A percentile compares a stretch with the other conserved stretches of the same genome.
Conservation (phyloP, 1,140 invertebrate species). For the Phocides pigmalion region DNA sequence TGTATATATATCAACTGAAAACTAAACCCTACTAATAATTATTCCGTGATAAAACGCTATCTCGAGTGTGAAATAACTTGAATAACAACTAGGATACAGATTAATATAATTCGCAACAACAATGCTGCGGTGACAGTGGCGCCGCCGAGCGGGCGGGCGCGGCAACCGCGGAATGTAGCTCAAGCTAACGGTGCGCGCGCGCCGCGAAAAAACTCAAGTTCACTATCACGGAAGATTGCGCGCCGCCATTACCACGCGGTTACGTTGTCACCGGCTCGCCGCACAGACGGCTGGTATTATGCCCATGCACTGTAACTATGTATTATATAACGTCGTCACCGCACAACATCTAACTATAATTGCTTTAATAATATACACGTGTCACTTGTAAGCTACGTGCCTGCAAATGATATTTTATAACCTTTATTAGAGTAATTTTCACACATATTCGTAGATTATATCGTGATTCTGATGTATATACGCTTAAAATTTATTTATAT, state of each 20-base stretch:
- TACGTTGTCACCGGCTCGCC: slow-evolving; percentile 66
- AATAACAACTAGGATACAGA: neutral
- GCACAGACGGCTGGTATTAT: slow-evolving; percentile 54
- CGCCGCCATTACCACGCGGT: slow-evolving; percentile 70
- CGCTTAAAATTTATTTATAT: too few relatives aligned
- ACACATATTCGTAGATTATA: too few relatives aligned
- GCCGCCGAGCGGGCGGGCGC: slow-evolving; percentile 52
- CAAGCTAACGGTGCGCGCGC: slow-evolving; percentile 71
- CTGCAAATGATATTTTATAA: too few relatives aligned
- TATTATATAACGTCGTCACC: slow-evolving; percentile 57
- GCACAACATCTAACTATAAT: slow-evolving; percentile 14
- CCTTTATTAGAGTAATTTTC: too few relatives aligned
- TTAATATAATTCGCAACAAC: neutral
- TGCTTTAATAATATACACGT: slow-evolving; percentile 18
- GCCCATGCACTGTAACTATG: slow-evolving; percentile 59
- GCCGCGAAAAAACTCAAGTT: slow-evolving; percentile 80
- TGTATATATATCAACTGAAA: too few relatives aligned
- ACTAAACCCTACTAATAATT: neutral
- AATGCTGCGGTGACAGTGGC: slow-evolving; percentile 49
- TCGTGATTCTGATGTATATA: too few relatives aligned
- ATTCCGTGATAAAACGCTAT: neutral
- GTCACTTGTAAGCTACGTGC: neutral
- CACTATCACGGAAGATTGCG: slow-evolving; percentile 80
- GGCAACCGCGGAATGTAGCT: slow-evolving; percentile 75
- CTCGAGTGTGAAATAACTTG: neutral